A percentile compares a stretch with the other conserved stretches of the same genome.
These are phyloP conservation scores for Glomeris maerens DNA, from an alignment of 1,140 invertebrate genomes.

Conservation along the genomic window DNA sequence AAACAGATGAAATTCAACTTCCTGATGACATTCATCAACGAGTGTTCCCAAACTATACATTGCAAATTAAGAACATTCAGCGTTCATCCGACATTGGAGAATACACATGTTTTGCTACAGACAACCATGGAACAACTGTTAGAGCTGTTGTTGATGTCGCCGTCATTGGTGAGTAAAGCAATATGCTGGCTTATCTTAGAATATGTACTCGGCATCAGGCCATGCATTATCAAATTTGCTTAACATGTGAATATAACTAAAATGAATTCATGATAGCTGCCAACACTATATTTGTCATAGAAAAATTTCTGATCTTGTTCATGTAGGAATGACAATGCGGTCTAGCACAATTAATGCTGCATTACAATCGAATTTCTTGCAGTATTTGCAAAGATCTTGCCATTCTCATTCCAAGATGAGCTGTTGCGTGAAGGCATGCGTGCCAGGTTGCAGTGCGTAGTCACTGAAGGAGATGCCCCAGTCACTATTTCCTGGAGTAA, in stretches of 20 bases:
- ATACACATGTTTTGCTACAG: not conserved
- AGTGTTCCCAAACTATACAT: conserved; percentile 1
- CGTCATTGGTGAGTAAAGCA: conserved; percentile 2
- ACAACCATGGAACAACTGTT: conserved; percentile 1
- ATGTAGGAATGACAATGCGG: no score
- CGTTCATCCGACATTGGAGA: not conserved
- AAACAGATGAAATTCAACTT: not conserved
- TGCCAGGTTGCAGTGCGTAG: conserved; percentile 31
- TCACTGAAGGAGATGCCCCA: conserved; percentile 28
- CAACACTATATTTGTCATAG: not conserved
- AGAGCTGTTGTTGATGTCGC: not conserved
- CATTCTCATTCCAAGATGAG: conserved; percentile 42
- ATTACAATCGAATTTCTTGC: conserved; percentile 22
- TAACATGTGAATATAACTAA: not conserved
- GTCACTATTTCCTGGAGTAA: conserved; percentile 22
- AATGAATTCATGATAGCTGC: not conserved
- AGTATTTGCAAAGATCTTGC: conserved; percentile 43
- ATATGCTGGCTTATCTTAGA: not conserved
- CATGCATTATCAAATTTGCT: not conserved
- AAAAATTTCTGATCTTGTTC: not conserved
- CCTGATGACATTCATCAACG: not conserved
- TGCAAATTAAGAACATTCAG: not conserved
- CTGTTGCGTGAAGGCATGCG: conserved; percentile 32
- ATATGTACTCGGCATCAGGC: not conserved
- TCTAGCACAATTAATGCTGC: no score